Conservation (phyloP, 2,888 invertebrate species). For the Folsomia manolachei region DNA sequence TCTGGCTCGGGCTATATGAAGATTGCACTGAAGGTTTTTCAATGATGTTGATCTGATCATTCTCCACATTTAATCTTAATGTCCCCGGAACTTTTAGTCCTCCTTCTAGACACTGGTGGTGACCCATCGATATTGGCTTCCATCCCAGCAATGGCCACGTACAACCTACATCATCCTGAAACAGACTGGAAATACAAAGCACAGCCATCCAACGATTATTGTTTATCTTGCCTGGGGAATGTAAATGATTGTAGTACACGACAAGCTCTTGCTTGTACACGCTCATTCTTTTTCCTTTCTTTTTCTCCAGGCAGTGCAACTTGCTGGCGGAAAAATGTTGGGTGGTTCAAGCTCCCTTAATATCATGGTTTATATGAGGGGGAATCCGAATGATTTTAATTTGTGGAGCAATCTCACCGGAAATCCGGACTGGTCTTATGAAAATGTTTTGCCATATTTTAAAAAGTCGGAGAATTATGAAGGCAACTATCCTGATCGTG, state of each 20-base stretch:
- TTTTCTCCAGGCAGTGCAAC: neutral
- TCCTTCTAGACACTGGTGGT: slow-evolving; percentile 40
- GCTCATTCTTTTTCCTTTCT: neutral
- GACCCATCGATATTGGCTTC: slow-evolving; percentile 30
- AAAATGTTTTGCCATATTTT: slow-evolving; percentile 37
- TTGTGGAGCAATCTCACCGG: slow-evolving; percentile 29
- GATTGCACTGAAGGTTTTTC: no score
- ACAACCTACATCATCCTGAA: slow-evolving; percentile 28
- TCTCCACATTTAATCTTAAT: no score
- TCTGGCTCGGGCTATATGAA: no score
- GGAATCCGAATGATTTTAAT: slow-evolving; percentile 36
- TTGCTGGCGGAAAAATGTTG: slow-evolving; percentile 1
- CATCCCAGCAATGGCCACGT: slow-evolving; percentile 37
- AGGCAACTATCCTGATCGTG: slow-evolving; percentile 37
- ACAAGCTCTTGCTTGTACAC: no score
- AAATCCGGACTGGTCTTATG: slow-evolving; percentile 38
- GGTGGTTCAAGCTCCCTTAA: slow-evolving; percentile 20
- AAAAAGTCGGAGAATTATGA: slow-evolving; percentile 44
- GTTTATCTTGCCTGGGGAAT: slow-evolving; percentile 24
- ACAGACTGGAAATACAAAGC: slow-evolving; percentile 41
- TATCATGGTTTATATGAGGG: slow-evolving; percentile 25
- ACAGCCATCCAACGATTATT: slow-evolving; percentile 33
- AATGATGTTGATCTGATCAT: no score
- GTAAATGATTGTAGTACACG: no score
- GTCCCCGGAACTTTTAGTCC: no score